Evolutionary conservation across 30 jellyfish, hydroid and myxozoan species (phyloP).

Genomic region (Aurelia coerulea): DNA sequence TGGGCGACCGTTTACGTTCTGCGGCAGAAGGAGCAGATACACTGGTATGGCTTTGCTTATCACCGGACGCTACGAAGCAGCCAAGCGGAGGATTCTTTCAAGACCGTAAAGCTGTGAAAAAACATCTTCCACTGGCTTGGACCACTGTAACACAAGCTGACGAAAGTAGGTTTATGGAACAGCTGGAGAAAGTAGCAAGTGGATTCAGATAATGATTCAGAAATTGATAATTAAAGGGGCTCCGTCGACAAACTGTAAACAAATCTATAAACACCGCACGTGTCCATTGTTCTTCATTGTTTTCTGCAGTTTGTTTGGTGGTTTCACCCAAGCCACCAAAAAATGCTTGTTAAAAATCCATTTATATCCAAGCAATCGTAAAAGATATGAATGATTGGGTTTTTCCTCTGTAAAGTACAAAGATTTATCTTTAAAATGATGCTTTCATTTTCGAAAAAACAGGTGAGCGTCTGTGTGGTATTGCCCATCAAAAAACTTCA

Average conservation of each 20-base stretch:
- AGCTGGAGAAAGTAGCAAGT: conserved; percentile 59
- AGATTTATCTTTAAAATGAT: no score
- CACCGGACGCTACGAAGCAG: conserved; percentile 66
- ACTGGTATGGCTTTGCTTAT: conserved; percentile 75
- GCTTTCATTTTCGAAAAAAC: no score
- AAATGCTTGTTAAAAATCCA: no score
- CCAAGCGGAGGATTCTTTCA: conserved; percentile 82
- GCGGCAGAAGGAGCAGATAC: conserved; percentile 94
- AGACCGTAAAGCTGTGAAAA: conserved; percentile 72
- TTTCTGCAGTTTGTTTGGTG: no score
- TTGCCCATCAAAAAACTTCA: no score
- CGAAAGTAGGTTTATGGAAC: conserved; percentile 50
- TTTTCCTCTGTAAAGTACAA: no score
- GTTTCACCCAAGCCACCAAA: no score
- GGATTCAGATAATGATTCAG: neutral
- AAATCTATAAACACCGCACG: no score
- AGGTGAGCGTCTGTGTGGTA: no score
- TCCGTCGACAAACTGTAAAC: neutral
- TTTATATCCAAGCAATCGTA: no score
- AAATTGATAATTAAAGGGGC: neutral
- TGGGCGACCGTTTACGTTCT: conserved; percentile 72
- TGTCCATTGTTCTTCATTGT: no score
- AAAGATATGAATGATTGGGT: no score
- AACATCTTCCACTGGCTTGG: conserved; percentile 76
- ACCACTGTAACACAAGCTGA: conserved; percentile 48